Evolutionary conservation across 2,797 vertebrate species (phyloP).

Genomic region (Dipus sagitta): DNA sequence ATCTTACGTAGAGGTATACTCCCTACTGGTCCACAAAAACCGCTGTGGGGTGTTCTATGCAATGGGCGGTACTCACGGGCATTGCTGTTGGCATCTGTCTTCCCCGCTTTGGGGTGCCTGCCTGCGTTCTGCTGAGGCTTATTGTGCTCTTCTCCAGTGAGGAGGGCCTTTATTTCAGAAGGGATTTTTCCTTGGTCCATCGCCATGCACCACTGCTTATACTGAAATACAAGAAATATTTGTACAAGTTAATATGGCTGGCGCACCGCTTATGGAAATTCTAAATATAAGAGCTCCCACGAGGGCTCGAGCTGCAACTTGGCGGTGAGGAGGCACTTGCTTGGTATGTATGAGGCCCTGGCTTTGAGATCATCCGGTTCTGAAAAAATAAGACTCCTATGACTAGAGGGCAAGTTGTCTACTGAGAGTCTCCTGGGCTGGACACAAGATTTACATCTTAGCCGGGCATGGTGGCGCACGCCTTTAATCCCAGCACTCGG

Average conservation of each 20-base stretch:
- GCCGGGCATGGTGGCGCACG: no score
- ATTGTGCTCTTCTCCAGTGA: constrained; percentile 96
- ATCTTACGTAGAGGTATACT: constrained; percentile 46
- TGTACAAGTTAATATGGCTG: constrained; percentile 2
- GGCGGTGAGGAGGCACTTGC: background rate
- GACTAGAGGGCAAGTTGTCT: background rate
- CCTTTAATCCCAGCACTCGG: no score
- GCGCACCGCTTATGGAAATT: constrained; percentile 25
- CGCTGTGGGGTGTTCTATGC: background rate
- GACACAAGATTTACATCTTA: background rate
- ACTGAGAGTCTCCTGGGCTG: background rate
- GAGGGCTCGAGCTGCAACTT: background rate
- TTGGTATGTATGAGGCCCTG: background rate
- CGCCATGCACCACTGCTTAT: constrained; percentile 98
- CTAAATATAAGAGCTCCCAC: background rate
- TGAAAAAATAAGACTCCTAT: background rate
- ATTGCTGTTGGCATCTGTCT: constrained; percentile 89
- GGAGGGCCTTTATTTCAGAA: constrained; percentile 97
- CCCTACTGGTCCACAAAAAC: background rate
- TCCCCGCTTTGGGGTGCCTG: constrained; percentile 91
- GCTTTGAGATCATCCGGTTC: background rate
- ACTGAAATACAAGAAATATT: constrained; percentile 89
- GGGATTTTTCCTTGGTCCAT: constrained; percentile 99
- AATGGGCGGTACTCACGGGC: constrained; percentile 87
- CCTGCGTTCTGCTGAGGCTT: constrained; percentile 89